Percentiles rank a stretch among this genome's conserved stretches.
phyloP scores from a whole-genome alignment of 2,113 vertebrate genomes.

The Platichthys flesus region DNA sequence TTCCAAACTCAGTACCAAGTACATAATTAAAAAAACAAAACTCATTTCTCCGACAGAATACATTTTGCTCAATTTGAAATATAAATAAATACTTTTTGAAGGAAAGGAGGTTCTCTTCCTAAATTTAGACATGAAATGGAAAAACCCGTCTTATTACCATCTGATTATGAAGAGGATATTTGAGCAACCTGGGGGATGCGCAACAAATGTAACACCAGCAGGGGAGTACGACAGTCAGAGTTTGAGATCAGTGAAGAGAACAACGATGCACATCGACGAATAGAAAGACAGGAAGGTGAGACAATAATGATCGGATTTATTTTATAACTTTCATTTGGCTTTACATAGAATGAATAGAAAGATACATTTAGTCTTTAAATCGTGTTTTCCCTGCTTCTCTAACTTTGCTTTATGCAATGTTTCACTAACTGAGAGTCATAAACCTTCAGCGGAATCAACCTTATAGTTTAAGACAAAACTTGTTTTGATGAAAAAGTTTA shows the following conservation, averaged over 20 bases:
- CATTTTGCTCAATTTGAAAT: not conserved
- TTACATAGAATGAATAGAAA: not conserved
- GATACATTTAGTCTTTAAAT: not conserved
- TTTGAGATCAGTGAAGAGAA: not conserved
- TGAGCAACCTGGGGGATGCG: constrained; percentile 22
- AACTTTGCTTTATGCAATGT: not conserved
- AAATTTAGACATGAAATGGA: not conserved
- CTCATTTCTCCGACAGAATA: not conserved
- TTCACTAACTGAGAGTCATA: not conserved
- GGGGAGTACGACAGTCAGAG: constrained; percentile 15
- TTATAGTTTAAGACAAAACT: not conserved
- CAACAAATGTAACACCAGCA: not conserved
- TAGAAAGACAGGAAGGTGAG: constrained; percentile 45
- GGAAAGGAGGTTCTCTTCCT: constrained; percentile 6
- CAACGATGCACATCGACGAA: not conserved
- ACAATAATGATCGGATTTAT: not conserved
- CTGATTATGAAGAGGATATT: not conserved
- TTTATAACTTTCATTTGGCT: not conserved
- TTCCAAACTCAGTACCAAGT: no score
- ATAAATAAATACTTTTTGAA: not conserved
- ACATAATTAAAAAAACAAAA: no score
- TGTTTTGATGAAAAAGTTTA: not conserved
- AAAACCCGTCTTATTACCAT: not conserved
- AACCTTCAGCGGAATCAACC: not conserved
- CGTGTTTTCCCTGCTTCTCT: not conserved